Conservation (phyloP, 2,797 vertebrate species). For the Megaceryle alcyon region DNA sequence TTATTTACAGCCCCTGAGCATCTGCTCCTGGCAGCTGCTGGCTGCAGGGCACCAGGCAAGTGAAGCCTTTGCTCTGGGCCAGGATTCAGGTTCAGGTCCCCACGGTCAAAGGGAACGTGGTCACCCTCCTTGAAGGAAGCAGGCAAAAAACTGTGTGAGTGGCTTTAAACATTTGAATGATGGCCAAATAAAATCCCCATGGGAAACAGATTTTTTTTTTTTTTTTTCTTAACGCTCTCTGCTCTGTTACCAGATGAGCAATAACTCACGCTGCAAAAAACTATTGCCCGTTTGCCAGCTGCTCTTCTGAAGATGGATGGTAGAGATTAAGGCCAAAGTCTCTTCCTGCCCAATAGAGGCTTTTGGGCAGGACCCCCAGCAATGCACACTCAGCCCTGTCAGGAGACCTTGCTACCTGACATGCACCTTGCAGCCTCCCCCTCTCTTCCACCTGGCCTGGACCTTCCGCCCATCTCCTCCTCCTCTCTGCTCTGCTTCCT, state of each 20-base stretch:
- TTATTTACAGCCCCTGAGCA: background rate
- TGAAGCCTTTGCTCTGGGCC: background rate
- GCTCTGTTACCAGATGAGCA: constrained; percentile 58
- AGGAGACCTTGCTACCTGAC: background rate
- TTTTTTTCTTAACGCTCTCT: background rate
- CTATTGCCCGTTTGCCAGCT: constrained; percentile 65
- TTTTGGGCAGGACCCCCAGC: constrained; percentile 24
- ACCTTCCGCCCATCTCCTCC: background rate
- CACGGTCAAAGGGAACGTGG: background rate
- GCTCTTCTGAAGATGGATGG: constrained; percentile 58
- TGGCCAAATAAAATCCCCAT: constrained; percentile 43
- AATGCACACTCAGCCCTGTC: background rate
- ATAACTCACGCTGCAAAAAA: constrained; percentile 65
- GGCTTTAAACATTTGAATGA: constrained; percentile 43
- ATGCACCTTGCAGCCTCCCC: background rate
- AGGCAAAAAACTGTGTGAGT: background rate
- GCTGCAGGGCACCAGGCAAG: background rate
- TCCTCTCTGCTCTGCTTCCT: background rate
- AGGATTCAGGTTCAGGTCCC: background rate
- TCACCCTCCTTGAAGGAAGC: background rate
- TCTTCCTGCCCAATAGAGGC: constrained; percentile 4
- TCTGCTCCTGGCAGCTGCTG: background rate
- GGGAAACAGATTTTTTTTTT: background rate
- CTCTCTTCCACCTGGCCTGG: background rate
- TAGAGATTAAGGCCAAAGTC: constrained; percentile 48